Conservation (phyloP, 2,113 vertebrate genomes). For the Percopsis transmontana region DNA sequence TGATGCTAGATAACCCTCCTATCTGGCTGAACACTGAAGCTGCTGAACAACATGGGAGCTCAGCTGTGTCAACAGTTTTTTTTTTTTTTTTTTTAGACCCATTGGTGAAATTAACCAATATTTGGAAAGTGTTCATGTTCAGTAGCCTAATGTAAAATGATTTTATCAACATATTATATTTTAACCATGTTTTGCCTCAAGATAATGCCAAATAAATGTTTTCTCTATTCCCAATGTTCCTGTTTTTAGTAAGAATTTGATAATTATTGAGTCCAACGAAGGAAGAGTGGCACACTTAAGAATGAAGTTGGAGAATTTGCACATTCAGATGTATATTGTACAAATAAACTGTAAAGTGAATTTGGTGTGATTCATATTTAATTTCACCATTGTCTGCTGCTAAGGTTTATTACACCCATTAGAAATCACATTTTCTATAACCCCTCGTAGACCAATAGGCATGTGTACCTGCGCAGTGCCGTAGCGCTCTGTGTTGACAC, state of each 20-base stretch:
- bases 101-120: background rate
- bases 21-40: background rate
- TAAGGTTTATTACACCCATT: background rate
- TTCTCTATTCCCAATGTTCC: background rate
- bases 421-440: background rate
- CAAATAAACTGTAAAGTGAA: background rate
- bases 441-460: background rate
- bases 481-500: constrained; percentile 37
- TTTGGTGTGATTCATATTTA: background rate
- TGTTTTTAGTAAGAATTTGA: background rate
- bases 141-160: background rate
- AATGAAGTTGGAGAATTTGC: too few species aligned
- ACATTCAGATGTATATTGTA: background rate
- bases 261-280: background rate
- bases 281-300: too few species aligned
- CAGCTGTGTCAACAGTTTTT: background rate
- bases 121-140: background rate
- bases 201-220: constrained; percentile 45
- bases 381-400: background rate
- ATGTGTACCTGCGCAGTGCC: constrained; percentile 18
- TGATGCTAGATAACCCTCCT: background rate
- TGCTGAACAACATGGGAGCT: background rate
- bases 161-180: constrained; percentile 9
- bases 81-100: too few species aligned
- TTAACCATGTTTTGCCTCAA: constrained; percentile 23